A percentile compares a stretch with the other conserved stretches of the same genome.
These are phyloP conservation scores for Bubo bubo DNA, from an alignment of 2,113 vertebrate genomes.

Conservation along the genomic window DNA sequence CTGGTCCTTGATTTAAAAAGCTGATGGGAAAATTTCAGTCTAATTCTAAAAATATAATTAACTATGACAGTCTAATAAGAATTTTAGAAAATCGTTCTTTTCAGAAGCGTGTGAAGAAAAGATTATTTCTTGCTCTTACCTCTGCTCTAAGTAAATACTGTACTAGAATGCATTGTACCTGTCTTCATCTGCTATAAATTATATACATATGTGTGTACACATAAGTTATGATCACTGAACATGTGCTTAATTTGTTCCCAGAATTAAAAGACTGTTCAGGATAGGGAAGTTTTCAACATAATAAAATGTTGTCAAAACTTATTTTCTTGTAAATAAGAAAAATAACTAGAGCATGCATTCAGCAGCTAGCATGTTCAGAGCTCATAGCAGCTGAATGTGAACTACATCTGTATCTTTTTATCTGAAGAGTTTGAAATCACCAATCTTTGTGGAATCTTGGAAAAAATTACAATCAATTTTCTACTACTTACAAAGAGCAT, in stretches of 20 bases:
- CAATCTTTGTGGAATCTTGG: neutral
- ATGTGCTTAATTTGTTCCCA: neutral
- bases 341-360: neutral
- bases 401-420: neutral
- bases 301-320: neutral
- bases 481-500: neutral
- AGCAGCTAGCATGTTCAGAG: neutral
- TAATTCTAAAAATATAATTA: slow-evolving; percentile 13
- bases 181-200: neutral
- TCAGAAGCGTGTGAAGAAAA: neutral
- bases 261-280: neutral
- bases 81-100: slow-evolving; percentile 8
- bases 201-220: neutral
- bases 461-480: neutral
- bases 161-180: neutral
- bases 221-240: neutral
- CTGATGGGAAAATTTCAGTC: neutral
- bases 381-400: neutral
- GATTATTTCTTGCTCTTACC: neutral
- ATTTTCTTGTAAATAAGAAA: neutral
- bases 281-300: neutral
- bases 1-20: neutral
- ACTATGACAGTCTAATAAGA: neutral
- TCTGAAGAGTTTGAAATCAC: neutral
- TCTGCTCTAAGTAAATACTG: neutral